phyloP scores from a whole-genome alignment of 37 sponge, comb jelly and placozoan genomes.

The Agelas oroides region DNA sequence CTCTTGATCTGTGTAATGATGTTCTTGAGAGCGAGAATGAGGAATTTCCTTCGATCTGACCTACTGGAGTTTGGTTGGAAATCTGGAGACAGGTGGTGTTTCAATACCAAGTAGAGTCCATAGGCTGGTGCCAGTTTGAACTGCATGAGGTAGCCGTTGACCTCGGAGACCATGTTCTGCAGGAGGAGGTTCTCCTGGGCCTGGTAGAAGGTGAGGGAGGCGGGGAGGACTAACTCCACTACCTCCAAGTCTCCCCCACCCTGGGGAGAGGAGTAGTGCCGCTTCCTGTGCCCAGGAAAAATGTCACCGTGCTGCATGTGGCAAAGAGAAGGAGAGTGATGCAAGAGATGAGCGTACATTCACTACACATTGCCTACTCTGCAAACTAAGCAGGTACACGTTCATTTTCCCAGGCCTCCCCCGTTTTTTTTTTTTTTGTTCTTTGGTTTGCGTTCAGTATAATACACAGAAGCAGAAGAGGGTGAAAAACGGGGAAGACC shows the following conservation, averaged over 20 bases:
- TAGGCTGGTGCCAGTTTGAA: slow-evolving; percentile 86
- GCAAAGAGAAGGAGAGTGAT: not conserved
- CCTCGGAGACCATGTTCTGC: slow-evolving; percentile 54
- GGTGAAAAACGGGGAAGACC: too few species aligned
- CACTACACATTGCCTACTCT: too few species aligned
- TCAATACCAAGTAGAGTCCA: slow-evolving; percentile 75
- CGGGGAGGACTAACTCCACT: slow-evolving; percentile 40
- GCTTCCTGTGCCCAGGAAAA: not conserved
- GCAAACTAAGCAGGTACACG: too few species aligned
- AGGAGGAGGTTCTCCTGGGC: slow-evolving; percentile 44
- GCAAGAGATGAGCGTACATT: not conserved
- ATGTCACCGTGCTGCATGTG: not conserved
- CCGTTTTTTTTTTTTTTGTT: too few species aligned
- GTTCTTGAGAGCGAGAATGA: slow-evolving; percentile 60
- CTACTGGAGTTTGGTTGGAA: slow-evolving; percentile 18
- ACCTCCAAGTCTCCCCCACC: slow-evolving; percentile 1
- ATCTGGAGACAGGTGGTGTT: slow-evolving; percentile 56
- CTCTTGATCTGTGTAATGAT: slow-evolving; percentile 56
- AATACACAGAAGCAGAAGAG: too few species aligned
- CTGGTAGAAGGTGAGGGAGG: slow-evolving; percentile 62
- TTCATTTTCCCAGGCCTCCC: too few species aligned
- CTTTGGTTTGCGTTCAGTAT: too few species aligned
- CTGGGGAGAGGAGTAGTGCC: slow-evolving; percentile 9
- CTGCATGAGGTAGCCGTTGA: slow-evolving; percentile 36
- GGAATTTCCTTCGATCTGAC: slow-evolving; percentile 50